Base-by-base conservation (phyloP, 2,113 vertebrate genomes). In the Limnothrissa miodon region DNA sequence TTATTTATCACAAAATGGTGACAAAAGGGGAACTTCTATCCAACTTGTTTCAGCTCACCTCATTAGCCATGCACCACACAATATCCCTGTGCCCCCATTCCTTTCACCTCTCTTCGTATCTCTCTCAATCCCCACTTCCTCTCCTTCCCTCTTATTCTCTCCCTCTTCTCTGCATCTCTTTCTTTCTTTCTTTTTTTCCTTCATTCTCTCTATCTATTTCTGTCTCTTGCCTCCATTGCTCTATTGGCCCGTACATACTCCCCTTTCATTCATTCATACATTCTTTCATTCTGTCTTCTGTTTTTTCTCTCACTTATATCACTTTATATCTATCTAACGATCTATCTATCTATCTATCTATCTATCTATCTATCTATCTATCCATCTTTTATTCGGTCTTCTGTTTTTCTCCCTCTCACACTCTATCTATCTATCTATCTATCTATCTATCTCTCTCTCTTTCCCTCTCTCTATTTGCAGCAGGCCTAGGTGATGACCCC, bases 401-500 rank as follows among this genome's bases (percentile, higher is more conserved):
- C 46, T 53, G 19, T 23, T 0, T 53, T 21, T 56, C 51, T 6
- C 21, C 21, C 51, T 23, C 21, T 56, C 19, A 6, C 48, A 6
- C 51, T 23, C 51, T 23, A 19, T 78, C 70, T 56, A 62, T 42
- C 17, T 82, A 11, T 53, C 39, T 33, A 81, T 45, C 83, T 88
- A 29, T 81, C 83, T 82, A 13, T 53, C 39, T 33, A 81, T 46
- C 83, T 88, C 33, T 82, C 83, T 62, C 82, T 17, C 56, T 81
- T 86, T 70, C 85, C 0, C 0, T 79, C 80, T 2, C 79, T 80
- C 1, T 89, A 48, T 82, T 17, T 53, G 62, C 59, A 84, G 0
- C 13, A 94, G 93, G 92, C 89, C 87, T 94, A 1, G 92, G 91
- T 51, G 92, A 94, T 4, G 94, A 95, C 83, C 87, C 91, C 81